Conservation (phyloP, 2,113 vertebrate species). For the Podarcis cretensis region DNA sequence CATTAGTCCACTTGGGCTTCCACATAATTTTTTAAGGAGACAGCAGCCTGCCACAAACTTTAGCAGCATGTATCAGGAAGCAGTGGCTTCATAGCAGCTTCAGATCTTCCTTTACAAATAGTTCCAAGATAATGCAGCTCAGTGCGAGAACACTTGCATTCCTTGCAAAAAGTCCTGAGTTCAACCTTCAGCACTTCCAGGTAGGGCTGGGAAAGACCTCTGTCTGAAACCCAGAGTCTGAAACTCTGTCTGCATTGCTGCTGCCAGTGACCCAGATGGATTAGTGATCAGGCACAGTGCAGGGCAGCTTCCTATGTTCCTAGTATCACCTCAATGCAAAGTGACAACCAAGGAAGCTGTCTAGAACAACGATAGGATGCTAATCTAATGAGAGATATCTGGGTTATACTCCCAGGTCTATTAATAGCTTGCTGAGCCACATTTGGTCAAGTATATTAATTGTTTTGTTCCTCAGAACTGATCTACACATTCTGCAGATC, state of each 20-base stretch:
- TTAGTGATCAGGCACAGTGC: too few species aligned
- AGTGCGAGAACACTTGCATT: too few species aligned
- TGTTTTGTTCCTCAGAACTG: not conserved
- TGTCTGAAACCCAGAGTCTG: too few species aligned
- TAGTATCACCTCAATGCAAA: not conserved
- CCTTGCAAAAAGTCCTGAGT: too few species aligned
- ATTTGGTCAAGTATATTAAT: not conserved
- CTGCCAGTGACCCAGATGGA: too few species aligned
- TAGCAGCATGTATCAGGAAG: not conserved
- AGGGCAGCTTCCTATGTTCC: too few species aligned
- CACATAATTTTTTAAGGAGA: not conserved
- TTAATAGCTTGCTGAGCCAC: constrained; percentile 26
- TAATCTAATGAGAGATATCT: constrained; percentile 2
- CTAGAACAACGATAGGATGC: not conserved
- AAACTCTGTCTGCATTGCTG: too few species aligned
- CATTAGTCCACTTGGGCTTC: not conserved
- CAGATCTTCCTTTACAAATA: not conserved
- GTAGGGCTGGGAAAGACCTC: too few species aligned
- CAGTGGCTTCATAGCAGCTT: not conserved
- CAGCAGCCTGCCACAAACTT: not conserved
- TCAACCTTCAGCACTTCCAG: too few species aligned
- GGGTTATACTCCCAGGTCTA: not conserved
- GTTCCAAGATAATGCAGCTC: not conserved
- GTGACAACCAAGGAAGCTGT: not conserved
- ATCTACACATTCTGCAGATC: not conserved